Percentiles rank a stretch among this genome's conserved stretches.
These are phyloP conservation scores for Plemyria rubiginata DNA, from an alignment of 2,888 invertebrate genomes.

Conservation along the genomic window DNA sequence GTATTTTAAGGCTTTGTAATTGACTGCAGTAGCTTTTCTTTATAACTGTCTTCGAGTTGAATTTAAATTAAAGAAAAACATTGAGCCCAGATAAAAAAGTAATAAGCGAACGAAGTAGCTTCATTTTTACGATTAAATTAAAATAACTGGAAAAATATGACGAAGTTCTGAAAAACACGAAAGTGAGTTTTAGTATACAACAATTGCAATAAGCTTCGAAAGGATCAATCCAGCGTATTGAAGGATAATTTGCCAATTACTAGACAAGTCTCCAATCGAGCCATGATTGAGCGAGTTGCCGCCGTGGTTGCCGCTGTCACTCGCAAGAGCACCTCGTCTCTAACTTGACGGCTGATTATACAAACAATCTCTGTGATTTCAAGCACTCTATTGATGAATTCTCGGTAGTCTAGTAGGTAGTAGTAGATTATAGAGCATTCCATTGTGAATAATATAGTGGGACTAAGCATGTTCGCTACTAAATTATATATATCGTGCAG, in stretches of 20 bases:
- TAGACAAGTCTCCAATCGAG: slow-evolving; percentile 25
- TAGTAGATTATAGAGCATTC: slow-evolving; percentile 3
- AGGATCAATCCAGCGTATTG: neutral
- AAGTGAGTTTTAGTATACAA: too few species aligned
- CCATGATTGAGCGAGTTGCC: slow-evolving; percentile 41
- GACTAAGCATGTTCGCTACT: neutral
- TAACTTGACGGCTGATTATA: slow-evolving; percentile 63
- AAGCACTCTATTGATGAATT: slow-evolving; percentile 52
- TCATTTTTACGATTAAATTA: too few species aligned
- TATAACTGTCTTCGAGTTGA: slow-evolving; percentile 30
- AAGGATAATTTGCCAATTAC: slow-evolving; percentile 17
- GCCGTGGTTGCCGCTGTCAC: slow-evolving; percentile 43
- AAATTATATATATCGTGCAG: neutral
- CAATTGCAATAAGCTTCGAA: too few species aligned
- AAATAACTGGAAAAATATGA: too few species aligned
- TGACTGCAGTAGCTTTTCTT: slow-evolving; percentile 69
- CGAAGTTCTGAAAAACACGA: too few species aligned
- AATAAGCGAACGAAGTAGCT: too few species aligned
- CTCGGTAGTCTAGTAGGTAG: slow-evolving; percentile 2
- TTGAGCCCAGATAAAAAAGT: neutral
- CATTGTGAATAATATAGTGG: slow-evolving; percentile 3
- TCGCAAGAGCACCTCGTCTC: slow-evolving; percentile 52
- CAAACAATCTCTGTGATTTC: slow-evolving; percentile 65
- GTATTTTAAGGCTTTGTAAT: slow-evolving; percentile 79
- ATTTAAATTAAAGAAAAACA: slow-evolving; percentile 15